Base-by-base conservation (phyloP, 2,113 vertebrate genomes). In the Silurus glanis region DNA sequence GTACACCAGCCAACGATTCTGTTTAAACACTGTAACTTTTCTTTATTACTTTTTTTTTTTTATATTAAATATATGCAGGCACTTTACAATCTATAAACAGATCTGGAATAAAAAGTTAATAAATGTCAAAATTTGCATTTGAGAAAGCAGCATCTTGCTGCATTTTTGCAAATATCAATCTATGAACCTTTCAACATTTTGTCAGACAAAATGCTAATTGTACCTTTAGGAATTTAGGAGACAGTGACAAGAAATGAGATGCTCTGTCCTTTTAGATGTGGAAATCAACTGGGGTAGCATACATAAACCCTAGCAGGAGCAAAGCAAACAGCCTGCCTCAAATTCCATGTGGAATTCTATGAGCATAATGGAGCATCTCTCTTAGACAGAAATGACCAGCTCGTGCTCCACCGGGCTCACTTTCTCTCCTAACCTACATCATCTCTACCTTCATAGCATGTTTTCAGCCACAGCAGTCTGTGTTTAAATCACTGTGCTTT, bases 111-210 rank as follows among this genome's bases (percentile, higher is more conserved):
- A 98, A 37, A 99, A 98, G 96, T 99, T 99, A 98, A 98, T 98
- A 99, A 99, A 99, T 99, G 98, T 99, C 98, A 99, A 96, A 97
- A 99, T 99, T 99, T 98, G 97, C 98, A 99, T 99, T 98, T 96
- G 95, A 72, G 79, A 90, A 90, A 97, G 97, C 91, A 91, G 95
- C 96, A 96, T 96, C 95, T 96, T 93, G 96, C 96, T 96, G 96
- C 96, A 96, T 97, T 98, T 98, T 96, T 96, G 96, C 97, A 98
- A 99, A 99, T 98, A 99, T 99, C 97, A 99, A 99, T 99, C 98
- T 97, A 98, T 97, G 97, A 99, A 98, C 98, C 98, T 98, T 99
- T 99, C 97, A 99, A 97, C 96, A 96, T 99, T 98, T 98, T 96
- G 96, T 99, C 98, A 99, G 97, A 98, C 97, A 97, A 99, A 99